Percentiles rank a stretch among this genome's conserved stretches.
Evolutionary conservation across 1,140 invertebrate species (phyloP).

Genomic region (Philotrypesis tridentata): DNA sequence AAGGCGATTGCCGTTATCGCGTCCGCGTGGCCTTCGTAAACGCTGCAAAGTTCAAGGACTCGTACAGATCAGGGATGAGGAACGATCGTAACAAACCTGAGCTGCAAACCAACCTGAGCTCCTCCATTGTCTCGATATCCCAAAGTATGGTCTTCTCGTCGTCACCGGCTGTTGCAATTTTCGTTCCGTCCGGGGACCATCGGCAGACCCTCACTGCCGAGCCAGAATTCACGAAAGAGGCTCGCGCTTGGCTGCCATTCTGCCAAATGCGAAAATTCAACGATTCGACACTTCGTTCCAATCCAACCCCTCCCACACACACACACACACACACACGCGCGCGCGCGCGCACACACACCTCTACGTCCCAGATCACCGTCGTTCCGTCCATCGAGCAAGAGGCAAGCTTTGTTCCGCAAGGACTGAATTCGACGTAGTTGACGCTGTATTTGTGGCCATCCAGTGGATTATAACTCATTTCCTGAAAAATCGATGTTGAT

Average conservation of each 20-base stretch:
- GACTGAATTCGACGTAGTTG: slow-evolving; percentile 80
- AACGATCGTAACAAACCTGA: too few species aligned
- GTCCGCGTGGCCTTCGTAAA: slow-evolving; percentile 74
- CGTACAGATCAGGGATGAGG: too few species aligned
- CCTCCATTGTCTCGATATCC: slow-evolving; percentile 76
- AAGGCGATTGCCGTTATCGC: slow-evolving; percentile 79
- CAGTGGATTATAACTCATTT: slow-evolving; percentile 73
- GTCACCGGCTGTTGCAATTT: slow-evolving; percentile 82
- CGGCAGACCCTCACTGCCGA: slow-evolving; percentile 74
- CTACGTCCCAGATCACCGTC: slow-evolving; percentile 79
- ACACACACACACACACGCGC: too few species aligned
- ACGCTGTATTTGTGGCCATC: slow-evolving; percentile 79
- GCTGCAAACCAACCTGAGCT: slow-evolving; percentile 63
- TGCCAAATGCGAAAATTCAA: slow-evolving; percentile 57
- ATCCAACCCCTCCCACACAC: too few species aligned
- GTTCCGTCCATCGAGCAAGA: slow-evolving; percentile 85
- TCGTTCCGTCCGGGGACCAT: slow-evolving; percentile 79
- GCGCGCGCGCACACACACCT: too few species aligned
- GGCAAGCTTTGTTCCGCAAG: slow-evolving; percentile 78
- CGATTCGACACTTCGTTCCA: too few species aligned
- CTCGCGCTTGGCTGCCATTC: slow-evolving; percentile 70
- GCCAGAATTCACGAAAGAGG: slow-evolving; percentile 71
- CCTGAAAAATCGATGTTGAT: slow-evolving; percentile 63
- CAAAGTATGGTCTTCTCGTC: slow-evolving; percentile 83
- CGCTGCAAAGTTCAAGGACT: slow-evolving; percentile 64